Base-by-base conservation (phyloP, 2,888 invertebrate genomes). In the Melinaea marsaeus region DNA sequence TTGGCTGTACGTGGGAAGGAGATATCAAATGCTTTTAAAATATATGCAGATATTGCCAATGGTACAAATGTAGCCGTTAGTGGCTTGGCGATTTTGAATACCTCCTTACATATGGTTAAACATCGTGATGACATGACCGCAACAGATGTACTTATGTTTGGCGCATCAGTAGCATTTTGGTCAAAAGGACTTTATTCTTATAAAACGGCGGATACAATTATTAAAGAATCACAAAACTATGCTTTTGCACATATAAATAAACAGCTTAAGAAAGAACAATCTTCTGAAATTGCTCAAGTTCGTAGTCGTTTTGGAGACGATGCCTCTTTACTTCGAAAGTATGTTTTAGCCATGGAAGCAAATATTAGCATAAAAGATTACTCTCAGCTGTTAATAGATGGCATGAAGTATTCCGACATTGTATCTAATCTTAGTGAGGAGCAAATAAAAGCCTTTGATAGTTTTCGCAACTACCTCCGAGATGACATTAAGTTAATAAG, bases 141-240 rank as follows among this genome's bases (percentile, higher is more conserved):
- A 3, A 35, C 51, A 37, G 73, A 73, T 56, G 63, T 71, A 5
- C 65, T 73, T 6, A 68, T 73, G 69, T 70, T 72, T 55, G 66
- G 69, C 13, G 71, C 71, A 2, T 66, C 73, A 2, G 61, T 73
- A 13, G 73, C 73, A 5, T 73, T 73, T 48, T 73, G 73, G 73
- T 70, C 73, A 3, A 73, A 71, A 57, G 72, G 72, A 9, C 55
- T 72, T 5, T 73, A 65, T 60, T 66, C 68, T 22, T 22, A 22
- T 22, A 22, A 22, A 22, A 22, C 22, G 22, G 22, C 22, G 22
- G 22, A 22, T 22, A 64, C 66, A n/a, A 69, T 73, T 22, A 73
- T 73, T 35, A 68, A 55, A 5, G 71, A 71, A n/a, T 69, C 72
- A 0, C 66, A 71, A 57, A 68, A 68, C 32, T 67, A 71, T 32